Conservation (phyloP, 2,113 vertebrate genomes). For the Oryctolagus cuniculus region mOryCun1.1 NC_091441.1:39472501-39473000, state of each 20-base stretch:
- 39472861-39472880: background rate
- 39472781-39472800: background rate
- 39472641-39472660: conserved; percentile 67
- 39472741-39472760: background rate
- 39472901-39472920: background rate
- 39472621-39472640: conserved; percentile 66
- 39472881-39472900: background rate
- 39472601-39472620: conserved; percentile 70
- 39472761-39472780: conserved; percentile 2
- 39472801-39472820: background rate
- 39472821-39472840: background rate
- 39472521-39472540: conserved; percentile 77
- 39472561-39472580: conserved; percentile 77
- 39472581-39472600: conserved; percentile 76
- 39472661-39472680: conserved; percentile 3
- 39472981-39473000: background rate
- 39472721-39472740: conserved; percentile 4
- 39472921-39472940: background rate
- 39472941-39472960: background rate
- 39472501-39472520: conserved; percentile 80
- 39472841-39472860: background rate
- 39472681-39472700: conserved; percentile 55
- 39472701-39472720: background rate
- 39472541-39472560: conserved; percentile 81
- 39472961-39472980: background rate